A percentile compares a stretch with the other conserved stretches of the same genome.
Conservation (phyloP, 37 sponge, comb jelly and placozoan genomes). For the Amphimedon queenslandica region DNA sequence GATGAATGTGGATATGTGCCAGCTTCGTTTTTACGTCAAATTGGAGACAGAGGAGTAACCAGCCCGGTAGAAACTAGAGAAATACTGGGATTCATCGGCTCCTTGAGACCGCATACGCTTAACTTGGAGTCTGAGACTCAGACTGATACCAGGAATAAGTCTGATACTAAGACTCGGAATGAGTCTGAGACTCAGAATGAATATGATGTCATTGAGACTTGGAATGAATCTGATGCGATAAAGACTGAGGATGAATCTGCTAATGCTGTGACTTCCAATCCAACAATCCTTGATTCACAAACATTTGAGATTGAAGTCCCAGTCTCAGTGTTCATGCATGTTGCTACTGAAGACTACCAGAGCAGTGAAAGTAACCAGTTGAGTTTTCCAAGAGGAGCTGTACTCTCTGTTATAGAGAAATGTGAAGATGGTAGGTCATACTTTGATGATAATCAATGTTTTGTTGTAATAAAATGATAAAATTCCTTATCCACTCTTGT, state of each 20-base stretch:
- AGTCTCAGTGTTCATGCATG: slow-evolving; percentile 1
- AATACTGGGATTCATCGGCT: background rate
- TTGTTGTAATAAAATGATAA: too few relatives aligned
- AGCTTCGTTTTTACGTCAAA: background rate
- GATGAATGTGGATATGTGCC: slow-evolving; percentile 1
- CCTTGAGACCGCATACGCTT: background rate
- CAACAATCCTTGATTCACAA: background rate
- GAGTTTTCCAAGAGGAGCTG: slow-evolving; percentile 34
- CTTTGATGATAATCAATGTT: too few relatives aligned
- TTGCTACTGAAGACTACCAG: slow-evolving; percentile 50
- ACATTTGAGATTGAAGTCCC: too few relatives aligned
- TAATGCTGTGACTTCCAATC: background rate
- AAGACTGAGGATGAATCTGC: too few relatives aligned
- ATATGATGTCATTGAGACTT: too few relatives aligned
- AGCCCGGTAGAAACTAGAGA: background rate
- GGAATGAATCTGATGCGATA: too few relatives aligned
- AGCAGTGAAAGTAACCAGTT: slow-evolving; percentile 36
- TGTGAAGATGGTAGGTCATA: slow-evolving; percentile 54
- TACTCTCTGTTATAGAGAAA: slow-evolving; percentile 43
- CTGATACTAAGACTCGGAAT: background rate
- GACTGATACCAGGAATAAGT: background rate
- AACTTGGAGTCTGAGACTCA: background rate
- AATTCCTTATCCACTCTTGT: too few relatives aligned
- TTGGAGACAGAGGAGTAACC: background rate
- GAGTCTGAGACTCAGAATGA: too few relatives aligned